These are phyloP conservation scores for Drosophila niveifrons DNA, from an alignment of 2,888 invertebrate genomes.

Conservation along the genomic window DNA sequence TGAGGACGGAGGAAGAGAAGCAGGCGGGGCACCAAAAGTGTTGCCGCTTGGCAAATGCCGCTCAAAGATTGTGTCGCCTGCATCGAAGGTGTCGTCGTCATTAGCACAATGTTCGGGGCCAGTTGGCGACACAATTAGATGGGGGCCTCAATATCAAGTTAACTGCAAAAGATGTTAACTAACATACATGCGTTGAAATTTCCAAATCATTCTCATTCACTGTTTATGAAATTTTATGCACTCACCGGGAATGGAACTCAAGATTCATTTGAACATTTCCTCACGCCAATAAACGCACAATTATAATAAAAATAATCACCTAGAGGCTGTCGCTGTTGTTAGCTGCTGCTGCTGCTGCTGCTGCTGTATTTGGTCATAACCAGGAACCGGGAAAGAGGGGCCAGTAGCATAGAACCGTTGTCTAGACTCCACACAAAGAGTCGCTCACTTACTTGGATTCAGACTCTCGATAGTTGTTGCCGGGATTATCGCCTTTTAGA, in stretches of 20 bases:
- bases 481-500: slow-evolving; percentile 72
- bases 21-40: slow-evolving; percentile 18
- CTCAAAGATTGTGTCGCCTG: slow-evolving; percentile 13
- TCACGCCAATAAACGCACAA: slow-evolving; percentile 83
- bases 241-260: slow-evolving; percentile 23
- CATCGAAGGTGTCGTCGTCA: slow-evolving; percentile 71
- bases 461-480: slow-evolving; percentile 26
- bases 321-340: slow-evolving; percentile 34
- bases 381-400: slow-evolving; percentile 17
- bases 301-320: slow-evolving; percentile 84
- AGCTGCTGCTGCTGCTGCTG: slow-evolving; percentile 39
- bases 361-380: slow-evolving; percentile 68
- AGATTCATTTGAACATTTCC: slow-evolving; percentile 57
- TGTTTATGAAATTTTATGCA: slow-evolving; percentile 66
- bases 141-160: slow-evolving; percentile 37
- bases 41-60: slow-evolving; percentile 21
- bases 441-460: slow-evolving; percentile 29
- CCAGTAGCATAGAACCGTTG: slow-evolving; percentile 57
- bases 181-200: slow-evolving; percentile 14
- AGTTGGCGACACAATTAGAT: slow-evolving; percentile 43
- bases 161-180: slow-evolving; percentile 42
- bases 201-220: slow-evolving; percentile 40
- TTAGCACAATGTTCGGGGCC: slow-evolving; percentile 63
- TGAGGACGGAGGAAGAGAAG: too few relatives aligned
- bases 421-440: slow-evolving; percentile 22